Base-by-base conservation (phyloP, 1,140 invertebrate species). In the Cryptotermes secundus region DNA sequence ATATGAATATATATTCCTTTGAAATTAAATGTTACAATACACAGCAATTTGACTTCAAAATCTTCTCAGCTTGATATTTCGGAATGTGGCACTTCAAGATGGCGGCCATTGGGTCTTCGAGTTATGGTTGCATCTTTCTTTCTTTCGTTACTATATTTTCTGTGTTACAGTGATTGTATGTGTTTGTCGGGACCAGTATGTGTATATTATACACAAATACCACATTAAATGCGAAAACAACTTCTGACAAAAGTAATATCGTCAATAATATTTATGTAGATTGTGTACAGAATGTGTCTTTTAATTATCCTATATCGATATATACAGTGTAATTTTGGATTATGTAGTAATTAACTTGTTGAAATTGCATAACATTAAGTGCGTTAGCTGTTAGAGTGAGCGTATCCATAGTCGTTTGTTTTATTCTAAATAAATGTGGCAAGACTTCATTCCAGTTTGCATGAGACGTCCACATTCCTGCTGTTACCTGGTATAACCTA, bases 21-120 rank as follows among this genome's bases (percentile, higher is more conserved):
- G 38, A 82, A 34, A 59, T 82, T 82, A 19, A n/a, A 49, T 31
- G n/a, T 34, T 49, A 82, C 14, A 34, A 49, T 45, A 45, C 35
- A 49, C 42, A 53, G 12, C 31, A 36, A 82, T 83, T 83, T 83
- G 35, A 83, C 34, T 83, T 35, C 34, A 24, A 72, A 83, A 31
- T 72, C 49, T 83, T 72, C 35, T 83, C 83, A 79, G 83, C 82
- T 83, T 83, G 83, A 31, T 80, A 83, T 83, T 83, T 91, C 90
- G 90, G 91, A 92, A 92, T 92, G 91, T 92, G 91, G 91, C 91
- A 92, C 91, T 92, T 91, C 91, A 92, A 92, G 90, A 92, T 92
- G 91, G 91, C 91, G 91, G 90, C 91, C 89, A 90, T 89, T 91
- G 90, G 90, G 91, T 92, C 92, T 90, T 90, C 91, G 91, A 92